A percentile compares a stretch with the other conserved stretches of the same genome.
Conservation (phyloP, 2,797 vertebrate species). For the Myoxocephalus aenaeus region DNA sequence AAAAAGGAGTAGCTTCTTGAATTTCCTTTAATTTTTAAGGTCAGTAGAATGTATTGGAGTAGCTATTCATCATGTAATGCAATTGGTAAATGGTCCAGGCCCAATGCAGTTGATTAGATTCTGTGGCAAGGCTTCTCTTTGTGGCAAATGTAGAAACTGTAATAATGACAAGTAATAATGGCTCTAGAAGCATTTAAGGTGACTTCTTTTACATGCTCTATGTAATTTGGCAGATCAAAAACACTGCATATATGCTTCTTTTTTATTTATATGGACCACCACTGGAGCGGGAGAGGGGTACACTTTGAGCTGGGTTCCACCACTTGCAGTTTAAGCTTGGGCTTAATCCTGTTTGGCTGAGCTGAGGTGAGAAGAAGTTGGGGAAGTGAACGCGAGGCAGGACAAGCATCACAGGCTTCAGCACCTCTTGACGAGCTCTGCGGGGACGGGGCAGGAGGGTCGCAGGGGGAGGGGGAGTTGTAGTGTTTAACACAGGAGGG, state of each 20-base stretch:
- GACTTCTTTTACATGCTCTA: slow-evolving; percentile 1
- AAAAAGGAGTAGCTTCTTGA: slow-evolving; percentile 53
- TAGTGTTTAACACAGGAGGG: background rate
- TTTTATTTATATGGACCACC: slow-evolving; percentile 13
- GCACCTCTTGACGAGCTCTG: slow-evolving; percentile 63
- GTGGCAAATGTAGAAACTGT: slow-evolving; percentile 26
- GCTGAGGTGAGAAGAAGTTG: slow-evolving; percentile 12
- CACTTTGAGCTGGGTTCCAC: slow-evolving; percentile 3
- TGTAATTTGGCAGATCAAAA: slow-evolving; percentile 24
- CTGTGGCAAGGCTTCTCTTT: slow-evolving; percentile 39
- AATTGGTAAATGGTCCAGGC: slow-evolving; percentile 27
- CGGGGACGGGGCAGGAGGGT: background rate
- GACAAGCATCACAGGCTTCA: slow-evolving; percentile 79
- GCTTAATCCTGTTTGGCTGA: background rate
- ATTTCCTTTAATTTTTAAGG: slow-evolving; percentile 47
- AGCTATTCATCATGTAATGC: slow-evolving; percentile 24
- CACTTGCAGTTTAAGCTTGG: slow-evolving; percentile 44
- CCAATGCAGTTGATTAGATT: slow-evolving; percentile 32
- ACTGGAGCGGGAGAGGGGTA: slow-evolving; percentile 19
- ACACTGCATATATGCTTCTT: background rate
- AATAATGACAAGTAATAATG: background rate
- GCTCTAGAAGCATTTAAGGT: slow-evolving; percentile 7
- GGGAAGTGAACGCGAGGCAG: slow-evolving; percentile 81
- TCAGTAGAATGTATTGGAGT: slow-evolving; percentile 15
- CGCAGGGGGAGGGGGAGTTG: background rate